Evolutionary conservation across 1,140 invertebrate genomes (phyloP).

Genomic region (Trachelipus rathkii): DNA sequence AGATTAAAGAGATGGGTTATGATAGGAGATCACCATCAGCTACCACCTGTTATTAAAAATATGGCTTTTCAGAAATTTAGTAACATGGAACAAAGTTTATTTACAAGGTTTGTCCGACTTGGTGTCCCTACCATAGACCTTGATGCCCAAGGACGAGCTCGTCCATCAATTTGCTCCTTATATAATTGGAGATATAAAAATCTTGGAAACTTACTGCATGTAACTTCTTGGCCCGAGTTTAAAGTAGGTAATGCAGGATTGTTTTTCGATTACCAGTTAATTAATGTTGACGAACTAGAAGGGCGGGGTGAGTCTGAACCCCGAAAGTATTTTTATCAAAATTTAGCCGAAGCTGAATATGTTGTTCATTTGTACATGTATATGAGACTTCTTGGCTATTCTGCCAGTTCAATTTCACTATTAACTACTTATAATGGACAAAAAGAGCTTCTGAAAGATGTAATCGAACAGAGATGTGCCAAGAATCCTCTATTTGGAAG

Average conservation of each 20-base stretch:
- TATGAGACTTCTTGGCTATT: constrained; percentile 95
- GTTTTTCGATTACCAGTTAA: constrained; percentile 86
- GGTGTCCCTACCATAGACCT: constrained; percentile 95
- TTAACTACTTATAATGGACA: constrained; percentile 99
- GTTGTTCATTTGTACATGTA: constrained; percentile 97
- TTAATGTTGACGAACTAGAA: constrained; percentile 96
- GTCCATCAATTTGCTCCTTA: constrained; percentile 83
- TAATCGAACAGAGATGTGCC: constrained; percentile 78
- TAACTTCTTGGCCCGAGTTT: constrained; percentile 77
- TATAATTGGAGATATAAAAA: constrained; percentile 98
- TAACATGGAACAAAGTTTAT: constrained; percentile 99
- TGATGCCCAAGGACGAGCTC: constrained; percentile 93
- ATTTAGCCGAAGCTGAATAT: constrained; percentile 98
- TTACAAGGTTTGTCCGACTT: constrained; percentile 90
- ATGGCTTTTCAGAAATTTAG: constrained; percentile 99
- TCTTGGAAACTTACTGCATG: constrained; percentile 86
- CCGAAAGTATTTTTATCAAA: constrained; percentile 98
- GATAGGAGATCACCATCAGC: constrained; percentile 99
- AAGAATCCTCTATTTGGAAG: constrained; percentile 93
- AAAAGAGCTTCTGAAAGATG: constrained; percentile 93
- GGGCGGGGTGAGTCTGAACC: constrained; percentile 95
- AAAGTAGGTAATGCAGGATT: constrained; percentile 87
- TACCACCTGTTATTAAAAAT: constrained; percentile 99
- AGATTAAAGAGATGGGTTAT: constrained; percentile 99
- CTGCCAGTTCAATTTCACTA: constrained; percentile 95